Evolutionary conservation across 2,113 vertebrate species (phyloP).

Genomic region (Trachemys scripta): DNA sequence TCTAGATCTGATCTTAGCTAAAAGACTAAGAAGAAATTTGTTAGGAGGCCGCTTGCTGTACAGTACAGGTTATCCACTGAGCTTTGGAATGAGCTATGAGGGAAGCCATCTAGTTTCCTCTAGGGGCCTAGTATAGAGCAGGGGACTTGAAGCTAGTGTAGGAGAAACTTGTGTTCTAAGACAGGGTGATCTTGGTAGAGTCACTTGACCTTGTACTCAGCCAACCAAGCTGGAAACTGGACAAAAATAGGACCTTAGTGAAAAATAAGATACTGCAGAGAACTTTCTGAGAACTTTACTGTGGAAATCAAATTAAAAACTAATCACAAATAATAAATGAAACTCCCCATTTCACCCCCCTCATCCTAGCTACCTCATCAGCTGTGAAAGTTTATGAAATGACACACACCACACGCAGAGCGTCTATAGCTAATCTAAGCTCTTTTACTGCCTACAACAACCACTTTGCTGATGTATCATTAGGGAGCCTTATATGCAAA

Average conservation of each 20-base stretch:
- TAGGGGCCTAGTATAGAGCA: background rate
- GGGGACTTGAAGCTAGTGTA: background rate
- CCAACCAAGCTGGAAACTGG: background rate
- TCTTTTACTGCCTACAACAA: conserved; percentile 26
- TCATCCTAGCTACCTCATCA: background rate
- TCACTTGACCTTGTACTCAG: background rate
- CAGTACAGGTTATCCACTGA: background rate
- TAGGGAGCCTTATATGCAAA: background rate
- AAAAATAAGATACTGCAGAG: background rate
- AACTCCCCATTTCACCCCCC: background rate
- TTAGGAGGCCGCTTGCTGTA: background rate
- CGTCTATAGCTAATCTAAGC: conserved; percentile 32
- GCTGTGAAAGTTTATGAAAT: background rate
- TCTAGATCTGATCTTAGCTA: background rate
- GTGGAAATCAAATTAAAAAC: background rate
- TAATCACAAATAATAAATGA: background rate
- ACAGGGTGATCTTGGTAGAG: background rate
- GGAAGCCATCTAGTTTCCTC: background rate
- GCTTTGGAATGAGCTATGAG: background rate
- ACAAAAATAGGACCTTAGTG: background rate
- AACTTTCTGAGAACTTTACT: background rate
- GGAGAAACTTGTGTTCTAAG: background rate
- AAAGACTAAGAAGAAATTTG: background rate
- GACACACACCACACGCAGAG: background rate
- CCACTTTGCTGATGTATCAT: background rate